These are phyloP conservation scores for Drosophila busckii DNA, from an alignment of 1,140 invertebrate species.

Conservation along the genomic window DNA sequence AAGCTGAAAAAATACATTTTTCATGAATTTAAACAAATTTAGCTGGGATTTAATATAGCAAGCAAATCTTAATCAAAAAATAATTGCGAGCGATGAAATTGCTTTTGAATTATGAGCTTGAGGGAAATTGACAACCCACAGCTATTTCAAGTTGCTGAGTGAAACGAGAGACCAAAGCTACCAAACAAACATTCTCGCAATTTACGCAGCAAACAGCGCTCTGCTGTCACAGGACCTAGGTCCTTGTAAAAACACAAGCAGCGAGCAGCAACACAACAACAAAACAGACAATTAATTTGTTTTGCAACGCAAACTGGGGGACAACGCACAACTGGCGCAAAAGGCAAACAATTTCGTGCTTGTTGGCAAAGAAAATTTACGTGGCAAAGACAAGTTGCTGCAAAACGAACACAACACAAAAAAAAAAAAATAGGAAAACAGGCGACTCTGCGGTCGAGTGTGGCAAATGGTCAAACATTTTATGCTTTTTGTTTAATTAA, in stretches of 20 bases:
- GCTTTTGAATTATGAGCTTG: conserved; percentile 63
- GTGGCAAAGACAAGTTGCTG: conserved; percentile 63
- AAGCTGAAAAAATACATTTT: conserved; percentile 10
- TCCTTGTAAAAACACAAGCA: conserved; percentile 9
- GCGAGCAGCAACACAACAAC: conserved; percentile 22
- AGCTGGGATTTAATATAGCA: too few relatives aligned
- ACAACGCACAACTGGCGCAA: neutral
- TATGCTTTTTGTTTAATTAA: conserved; percentile 75
- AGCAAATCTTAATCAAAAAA: conserved; percentile 69
- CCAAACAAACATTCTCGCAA: conserved; percentile 33
- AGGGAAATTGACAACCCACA: conserved; percentile 9
- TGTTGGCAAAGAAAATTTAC: conserved; percentile 75
- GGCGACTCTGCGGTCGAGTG: neutral
- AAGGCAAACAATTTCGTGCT: conserved; percentile 68
- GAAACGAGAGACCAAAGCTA: conserved; percentile 10
- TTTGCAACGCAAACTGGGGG: conserved; percentile 47
- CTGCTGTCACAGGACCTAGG: conserved; percentile 17
- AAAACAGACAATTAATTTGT: conserved; percentile 75
- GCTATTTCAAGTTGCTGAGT: conserved; percentile 41
- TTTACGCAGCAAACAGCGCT: conserved; percentile 60
- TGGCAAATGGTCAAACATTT: conserved; percentile 62
- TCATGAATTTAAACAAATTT: too few relatives aligned
- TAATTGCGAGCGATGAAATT: conserved; percentile 70
- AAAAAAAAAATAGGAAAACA: neutral
- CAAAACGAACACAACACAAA: conserved; percentile 15